Conservation (phyloP, 2,113 vertebrate genomes). For the Chitala chitala region DNA sequence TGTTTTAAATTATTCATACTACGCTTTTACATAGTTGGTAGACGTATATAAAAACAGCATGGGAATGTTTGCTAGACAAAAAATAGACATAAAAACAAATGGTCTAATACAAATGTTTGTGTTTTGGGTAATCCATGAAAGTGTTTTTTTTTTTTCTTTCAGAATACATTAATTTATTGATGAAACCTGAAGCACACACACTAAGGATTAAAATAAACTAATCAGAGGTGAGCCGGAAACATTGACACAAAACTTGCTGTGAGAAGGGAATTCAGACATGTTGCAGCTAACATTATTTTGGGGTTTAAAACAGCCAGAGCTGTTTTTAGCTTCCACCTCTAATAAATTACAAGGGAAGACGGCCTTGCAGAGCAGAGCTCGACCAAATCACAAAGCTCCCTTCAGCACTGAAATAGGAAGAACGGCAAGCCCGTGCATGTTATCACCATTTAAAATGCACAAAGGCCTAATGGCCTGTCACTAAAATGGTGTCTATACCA, state of each 20-base stretch:
- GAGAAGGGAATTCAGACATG: background rate
- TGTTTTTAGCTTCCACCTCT: constrained; percentile 4
- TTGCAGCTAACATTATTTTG: background rate
- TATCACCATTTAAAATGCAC: background rate
- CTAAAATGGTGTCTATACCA: background rate
- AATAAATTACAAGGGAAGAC: background rate
- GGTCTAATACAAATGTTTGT: background rate
- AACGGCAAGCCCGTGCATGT: background rate
- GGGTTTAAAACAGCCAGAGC: background rate
- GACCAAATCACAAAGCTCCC: background rate
- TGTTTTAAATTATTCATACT: too few species aligned
- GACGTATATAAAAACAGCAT: too few species aligned
- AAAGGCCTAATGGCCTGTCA: background rate
- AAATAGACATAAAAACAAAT: background rate
- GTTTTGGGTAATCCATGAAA: too few species aligned
- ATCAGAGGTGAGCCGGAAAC: constrained; percentile 14
- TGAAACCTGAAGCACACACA: too few species aligned
- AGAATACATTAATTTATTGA: too few species aligned
- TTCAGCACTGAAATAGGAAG: background rate
- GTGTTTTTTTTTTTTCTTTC: background rate
- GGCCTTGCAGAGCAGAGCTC: background rate
- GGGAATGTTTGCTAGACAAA: background rate
- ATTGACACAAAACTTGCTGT: background rate
- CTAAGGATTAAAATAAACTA: too few species aligned
- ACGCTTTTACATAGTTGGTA: too few species aligned